Conservation (phyloP, 2,888 invertebrate genomes). For the Mesorhabditis sp. region DNA sequence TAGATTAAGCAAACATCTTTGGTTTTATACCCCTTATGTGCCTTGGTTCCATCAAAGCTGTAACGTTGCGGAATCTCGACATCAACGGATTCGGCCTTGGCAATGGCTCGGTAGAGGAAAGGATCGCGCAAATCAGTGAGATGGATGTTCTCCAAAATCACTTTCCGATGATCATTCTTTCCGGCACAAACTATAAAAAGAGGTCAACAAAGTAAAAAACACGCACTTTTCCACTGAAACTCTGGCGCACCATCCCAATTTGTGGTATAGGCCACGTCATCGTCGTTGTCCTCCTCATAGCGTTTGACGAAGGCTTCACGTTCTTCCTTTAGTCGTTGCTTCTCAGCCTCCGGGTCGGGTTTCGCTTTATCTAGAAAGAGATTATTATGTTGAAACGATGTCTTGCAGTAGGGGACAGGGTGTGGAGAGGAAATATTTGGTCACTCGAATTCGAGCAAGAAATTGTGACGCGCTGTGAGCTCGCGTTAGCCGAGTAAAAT, state of each 20-base stretch:
- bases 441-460: too few species aligned
- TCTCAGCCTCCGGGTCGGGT: conserved; percentile 9
- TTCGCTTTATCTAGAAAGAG: conserved; percentile 4
- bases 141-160: conserved; percentile 30
- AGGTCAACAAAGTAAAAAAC: not conserved
- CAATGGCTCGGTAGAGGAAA: conserved; percentile 33
- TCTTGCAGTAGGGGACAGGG: too few species aligned
- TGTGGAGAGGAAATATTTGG: too few species aligned
- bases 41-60: conserved; percentile 17
- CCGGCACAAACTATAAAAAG: conserved; percentile 14
- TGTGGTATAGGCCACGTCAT: conserved; percentile 28
- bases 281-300: conserved; percentile 27
- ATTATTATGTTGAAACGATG: not conserved
- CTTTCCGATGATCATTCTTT: conserved; percentile 11
- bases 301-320: conserved; percentile 15
- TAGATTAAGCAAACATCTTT: conserved; percentile 7
- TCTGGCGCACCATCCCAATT: conserved; percentile 42
- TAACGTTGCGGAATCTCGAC: conserved; percentile 25
- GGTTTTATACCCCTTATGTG: conserved; percentile 16
- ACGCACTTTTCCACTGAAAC: conserved; percentile 40
- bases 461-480: too few species aligned
- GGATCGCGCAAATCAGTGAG: conserved; percentile 29
- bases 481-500: too few species aligned
- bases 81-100: conserved; percentile 21
- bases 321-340: conserved; percentile 16